Evolutionary conservation across 2,888 invertebrate genomes (phyloP), one percentile per base, ranked within the genome.

Genomic region (Caenorhabditis becei): DNA sequence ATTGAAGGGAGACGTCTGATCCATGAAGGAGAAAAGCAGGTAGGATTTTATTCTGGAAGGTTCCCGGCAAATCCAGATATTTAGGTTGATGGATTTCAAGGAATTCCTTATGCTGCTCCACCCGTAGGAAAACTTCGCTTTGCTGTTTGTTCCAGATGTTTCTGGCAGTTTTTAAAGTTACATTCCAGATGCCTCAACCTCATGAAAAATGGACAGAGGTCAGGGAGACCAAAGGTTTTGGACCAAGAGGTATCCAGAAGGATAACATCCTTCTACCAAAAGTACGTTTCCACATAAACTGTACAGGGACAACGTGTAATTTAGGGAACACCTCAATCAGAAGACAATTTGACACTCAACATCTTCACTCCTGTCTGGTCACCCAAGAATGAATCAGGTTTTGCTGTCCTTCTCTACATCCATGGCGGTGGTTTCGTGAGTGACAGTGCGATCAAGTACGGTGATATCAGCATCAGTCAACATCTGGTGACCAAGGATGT

Each of bases 261-360:
- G 75, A 83, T 61, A 37, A 53, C 10, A 28, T 78, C 7, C 23
- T 78, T 8, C 18, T 51, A 7, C 65, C 58, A 3, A 78, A 78
- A 56, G 79, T 72, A 18, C 18, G 47, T 47, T 47, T 18, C n/a
- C 47, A 47, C 8, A 10, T 2, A 47, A 47, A n/a, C 18, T 47
- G 10, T 10, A 47, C 18, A 4, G 18, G 11, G 18, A 11, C 28
- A 28, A 28, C 49, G 7, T 26, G 10, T n/a, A 28, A 26, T 67
- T 56, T 28, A 63, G 78, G 41, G 11, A 3, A 54, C 51, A 2
- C 56, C 80, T 23, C 80, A 75, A 71, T 80, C 80, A 10, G 87
- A 87, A 81, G 85, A 87, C 74, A 83, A 82, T 44, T 63, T 87
- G 23, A 77, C 77, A 47, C 65, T 87, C n/a, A 87, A 87, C 54